Evolutionary conservation across 2,113 vertebrate species (phyloP).

Genomic region (Rhinolophus sinicus): DNA sequence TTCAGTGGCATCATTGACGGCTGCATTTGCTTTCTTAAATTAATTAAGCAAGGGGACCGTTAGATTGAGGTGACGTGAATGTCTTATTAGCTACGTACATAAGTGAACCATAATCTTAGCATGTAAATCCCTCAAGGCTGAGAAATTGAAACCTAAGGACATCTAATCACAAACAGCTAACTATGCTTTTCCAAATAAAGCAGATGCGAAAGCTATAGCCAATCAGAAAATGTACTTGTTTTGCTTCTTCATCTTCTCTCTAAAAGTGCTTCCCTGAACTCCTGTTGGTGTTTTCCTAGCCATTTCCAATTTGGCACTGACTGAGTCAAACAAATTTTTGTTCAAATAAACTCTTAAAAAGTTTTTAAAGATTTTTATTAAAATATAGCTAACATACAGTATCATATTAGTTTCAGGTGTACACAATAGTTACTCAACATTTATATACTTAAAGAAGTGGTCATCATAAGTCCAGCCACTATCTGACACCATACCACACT

Average conservation of each 20-base stretch:
- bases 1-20: neutral
- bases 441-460: no score
- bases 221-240: neutral
- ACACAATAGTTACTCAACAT: no score
- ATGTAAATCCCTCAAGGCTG: neutral
- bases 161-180: neutral
- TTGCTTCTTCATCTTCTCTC: neutral
- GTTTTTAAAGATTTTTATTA: neutral
- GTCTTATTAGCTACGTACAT: neutral
- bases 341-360: neutral
- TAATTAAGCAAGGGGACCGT: neutral
- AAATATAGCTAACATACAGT: no score
- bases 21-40: slow-evolving; percentile 5
- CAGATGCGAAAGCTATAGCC: neutral
- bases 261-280: neutral
- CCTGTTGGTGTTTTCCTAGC: neutral
- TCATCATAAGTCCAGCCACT: no score
- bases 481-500: no score
- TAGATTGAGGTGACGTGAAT: neutral
- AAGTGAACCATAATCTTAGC: neutral
- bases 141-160: neutral
- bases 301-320: neutral
- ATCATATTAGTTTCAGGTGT: no score
- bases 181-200: neutral
- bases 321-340: neutral